Percentiles rank a stretch among this genome's conserved stretches.
These are phyloP conservation scores for Uloborus diversus DNA, from an alignment of 1,140 invertebrate species.

Conservation along the genomic window DNA sequence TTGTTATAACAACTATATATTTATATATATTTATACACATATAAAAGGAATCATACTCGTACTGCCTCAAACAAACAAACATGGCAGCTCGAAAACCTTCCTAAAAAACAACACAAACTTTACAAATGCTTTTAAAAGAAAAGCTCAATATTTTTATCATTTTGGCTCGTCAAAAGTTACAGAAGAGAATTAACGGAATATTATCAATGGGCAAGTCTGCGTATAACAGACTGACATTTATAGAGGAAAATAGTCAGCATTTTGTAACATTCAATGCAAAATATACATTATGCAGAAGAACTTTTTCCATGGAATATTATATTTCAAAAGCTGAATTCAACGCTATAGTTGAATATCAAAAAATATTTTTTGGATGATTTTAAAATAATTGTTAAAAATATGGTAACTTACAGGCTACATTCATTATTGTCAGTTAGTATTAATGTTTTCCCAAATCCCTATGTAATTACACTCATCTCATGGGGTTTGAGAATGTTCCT, in stretches of 20 bases:
- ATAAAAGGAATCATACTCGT: constrained; percentile 25
- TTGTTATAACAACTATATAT: constrained; percentile 54
- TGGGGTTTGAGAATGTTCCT: too few relatives aligned
- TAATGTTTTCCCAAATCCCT: too few relatives aligned
- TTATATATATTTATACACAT: constrained; percentile 55
- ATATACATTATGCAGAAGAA: constrained; percentile 30
- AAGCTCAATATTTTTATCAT: constrained; percentile 44
- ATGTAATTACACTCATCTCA: too few relatives aligned
- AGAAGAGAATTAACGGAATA: constrained; percentile 6
- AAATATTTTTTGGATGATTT: background rate
- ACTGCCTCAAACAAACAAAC: constrained; percentile 55
- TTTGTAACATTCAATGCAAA: background rate
- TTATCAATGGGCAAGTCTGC: background rate
- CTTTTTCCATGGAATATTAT: constrained; percentile 14
- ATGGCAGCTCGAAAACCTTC: constrained; percentile 47
- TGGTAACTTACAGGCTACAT: too few relatives aligned
- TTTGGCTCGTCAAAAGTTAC: constrained; percentile 46
- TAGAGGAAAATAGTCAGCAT: background rate
- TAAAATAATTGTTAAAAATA: too few relatives aligned
- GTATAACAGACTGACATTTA: background rate
- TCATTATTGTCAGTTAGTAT: too few relatives aligned
- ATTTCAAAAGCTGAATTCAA: background rate
- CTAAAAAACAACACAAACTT: constrained; percentile 42
- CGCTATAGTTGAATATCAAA: background rate
- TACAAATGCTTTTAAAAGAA: constrained; percentile 37